Percentiles rank a stretch among this genome's conserved stretches.
phyloP scores from a whole-genome alignment of 2,797 vertebrate species.

The Clarias laeviceps region DNA sequence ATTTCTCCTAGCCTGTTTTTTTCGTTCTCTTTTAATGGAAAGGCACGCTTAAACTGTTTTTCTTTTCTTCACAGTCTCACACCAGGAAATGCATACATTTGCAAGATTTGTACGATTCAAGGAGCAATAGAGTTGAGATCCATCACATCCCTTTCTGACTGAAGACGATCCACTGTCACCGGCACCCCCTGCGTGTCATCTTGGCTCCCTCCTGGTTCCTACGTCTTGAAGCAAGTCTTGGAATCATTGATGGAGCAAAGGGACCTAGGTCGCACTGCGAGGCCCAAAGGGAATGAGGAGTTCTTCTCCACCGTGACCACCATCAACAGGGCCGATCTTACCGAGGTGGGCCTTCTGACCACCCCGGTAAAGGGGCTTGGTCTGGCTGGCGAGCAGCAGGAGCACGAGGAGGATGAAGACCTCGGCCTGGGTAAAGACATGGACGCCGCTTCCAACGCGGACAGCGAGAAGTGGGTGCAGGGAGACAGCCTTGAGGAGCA shows the following conservation, averaged over 20 bases:
- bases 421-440: constrained; percentile 80
- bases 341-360: constrained; percentile 69
- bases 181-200: constrained; percentile 39
- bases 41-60: background rate
- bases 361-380: constrained; percentile 77
- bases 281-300: constrained; percentile 86
- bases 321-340: constrained; percentile 65
- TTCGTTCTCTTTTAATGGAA: background rate
- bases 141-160: constrained; percentile 48
- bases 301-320: constrained; percentile 75
- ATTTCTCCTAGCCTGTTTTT: background rate
- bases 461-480: constrained; percentile 84
- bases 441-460: constrained; percentile 82
- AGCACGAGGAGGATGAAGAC: constrained; percentile 88
- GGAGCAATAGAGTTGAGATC: constrained; percentile 53
- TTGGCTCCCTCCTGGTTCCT: constrained; percentile 46
- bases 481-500: constrained; percentile 86
- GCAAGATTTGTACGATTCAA: constrained; percentile 66
- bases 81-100: constrained; percentile 73
- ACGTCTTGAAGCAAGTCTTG: constrained; percentile 47
- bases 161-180: constrained; percentile 40
- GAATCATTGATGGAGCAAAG: constrained; percentile 91
- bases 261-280: constrained; percentile 83
- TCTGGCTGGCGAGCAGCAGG: constrained; percentile 81
- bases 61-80: constrained; percentile 71